phyloP scores from a whole-genome alignment of 2,797 vertebrate genomes.

The Silurus aristotelis region DNA sequence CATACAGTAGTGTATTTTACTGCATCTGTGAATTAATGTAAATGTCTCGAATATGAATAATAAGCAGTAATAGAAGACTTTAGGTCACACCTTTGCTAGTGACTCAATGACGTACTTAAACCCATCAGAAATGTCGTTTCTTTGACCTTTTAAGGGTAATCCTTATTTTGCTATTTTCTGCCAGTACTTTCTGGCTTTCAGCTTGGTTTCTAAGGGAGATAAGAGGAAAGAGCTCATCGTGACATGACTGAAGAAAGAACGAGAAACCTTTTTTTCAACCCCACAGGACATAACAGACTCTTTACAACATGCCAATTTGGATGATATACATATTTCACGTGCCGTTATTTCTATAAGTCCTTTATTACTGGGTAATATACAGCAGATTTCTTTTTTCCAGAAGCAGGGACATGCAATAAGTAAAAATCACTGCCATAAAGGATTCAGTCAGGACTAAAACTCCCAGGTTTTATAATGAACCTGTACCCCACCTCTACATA shows the following conservation, averaged over 20 bases:
- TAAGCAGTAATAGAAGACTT: background rate
- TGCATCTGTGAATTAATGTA: no score
- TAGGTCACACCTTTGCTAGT: background rate
- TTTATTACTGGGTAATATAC: background rate
- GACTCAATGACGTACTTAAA: background rate
- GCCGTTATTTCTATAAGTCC: background rate
- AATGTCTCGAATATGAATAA: no score
- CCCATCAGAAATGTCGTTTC: background rate
- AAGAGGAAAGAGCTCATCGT: background rate
- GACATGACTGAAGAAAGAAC: background rate
- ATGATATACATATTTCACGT: no score
- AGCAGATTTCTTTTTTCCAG: background rate
- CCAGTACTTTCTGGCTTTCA: background rate
- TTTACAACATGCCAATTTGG: background rate
- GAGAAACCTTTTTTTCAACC: no score
- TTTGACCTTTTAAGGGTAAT: background rate
- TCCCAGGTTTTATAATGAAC: background rate
- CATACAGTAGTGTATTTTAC: no score
- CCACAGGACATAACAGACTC: background rate
- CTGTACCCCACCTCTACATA: background rate
- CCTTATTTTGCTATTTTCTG: background rate
- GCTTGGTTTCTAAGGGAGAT: background rate
- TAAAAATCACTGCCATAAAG: background rate
- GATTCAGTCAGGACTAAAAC: background rate
- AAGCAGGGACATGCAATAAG: background rate